Base-by-base conservation (phyloP, 1,140 invertebrate genomes). In the Steinernema feltiae region DNA sequence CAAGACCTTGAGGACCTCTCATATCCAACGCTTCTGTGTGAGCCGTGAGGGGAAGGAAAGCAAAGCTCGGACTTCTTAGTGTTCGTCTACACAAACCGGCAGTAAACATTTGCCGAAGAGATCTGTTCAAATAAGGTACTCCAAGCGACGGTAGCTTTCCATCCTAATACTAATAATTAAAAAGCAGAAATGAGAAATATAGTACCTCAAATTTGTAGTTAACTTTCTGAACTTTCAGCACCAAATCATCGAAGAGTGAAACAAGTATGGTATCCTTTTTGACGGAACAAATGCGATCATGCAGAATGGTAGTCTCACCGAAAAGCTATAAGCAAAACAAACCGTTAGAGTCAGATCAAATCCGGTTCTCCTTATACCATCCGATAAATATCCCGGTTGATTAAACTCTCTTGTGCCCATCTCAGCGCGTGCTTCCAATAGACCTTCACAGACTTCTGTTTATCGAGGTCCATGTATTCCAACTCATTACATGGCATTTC, bases 11-110 rank as follows among this genome's bases (percentile, higher is more conserved):
- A 7, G 82, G 76, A 21, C 73, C 80, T 30, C 83, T 46, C 32
- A 85, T 48, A 75, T 85, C 77, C 70, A 82, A 48, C 24, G 30
- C 63, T 75, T 83, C 73, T 29, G 76, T 70, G 24, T 75, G 71
- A 18, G 63, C 27, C 12, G 74, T 79, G 0, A 41, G 32, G 18
- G 76, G 79, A 7, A 84, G 35, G 1, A 32, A 71, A n/a, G 82
- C 76, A 75, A 82, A 82, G 21, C 48, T 53, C 46, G 81, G 80
- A 15, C 18, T 32, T 30, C 80, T 32, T 24, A 75, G 48, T 12
- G 76, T 41, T 30, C 73, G 79, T 18, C 63, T 79, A 18, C 35
- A 48, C 18, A 86, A 53, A n/a, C 82, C 83, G 3, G 73, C 41
- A 7, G 83, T 7, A 72, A 84, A 82, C 2, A 78, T 35, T 46